Percentiles rank a stretch among this genome's conserved stretches.
Conservation (phyloP, 2,888 invertebrate species). For the Griposia aprilina region DNA sequence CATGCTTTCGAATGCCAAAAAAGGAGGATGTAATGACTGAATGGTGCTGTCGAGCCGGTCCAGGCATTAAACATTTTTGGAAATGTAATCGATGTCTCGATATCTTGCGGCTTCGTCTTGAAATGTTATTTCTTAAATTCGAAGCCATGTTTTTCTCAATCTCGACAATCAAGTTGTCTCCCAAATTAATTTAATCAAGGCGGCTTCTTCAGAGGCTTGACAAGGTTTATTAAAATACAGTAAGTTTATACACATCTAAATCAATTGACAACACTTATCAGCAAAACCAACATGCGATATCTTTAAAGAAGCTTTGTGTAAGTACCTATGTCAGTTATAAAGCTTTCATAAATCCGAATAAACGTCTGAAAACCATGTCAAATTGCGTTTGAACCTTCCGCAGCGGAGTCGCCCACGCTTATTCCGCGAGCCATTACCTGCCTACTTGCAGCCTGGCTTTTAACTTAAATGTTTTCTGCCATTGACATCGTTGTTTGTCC, state of each 20-base stretch:
- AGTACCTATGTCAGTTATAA: slow-evolving; percentile 49
- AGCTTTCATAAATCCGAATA: slow-evolving; percentile 70
- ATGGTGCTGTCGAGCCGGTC: slow-evolving; percentile 61
- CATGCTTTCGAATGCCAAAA: slow-evolving; percentile 76
- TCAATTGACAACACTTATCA: slow-evolving; percentile 58
- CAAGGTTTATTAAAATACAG: slow-evolving; percentile 50
- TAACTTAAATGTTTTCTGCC: slow-evolving; percentile 73
- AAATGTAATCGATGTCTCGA: slow-evolving; percentile 63
- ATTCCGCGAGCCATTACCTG: slow-evolving; percentile 77
- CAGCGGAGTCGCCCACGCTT: slow-evolving; percentile 78
- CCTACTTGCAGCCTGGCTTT: slow-evolving; percentile 72
- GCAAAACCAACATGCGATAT: slow-evolving; percentile 40
- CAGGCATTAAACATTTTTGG: slow-evolving; percentile 59
- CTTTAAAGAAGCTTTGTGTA: slow-evolving; percentile 47
- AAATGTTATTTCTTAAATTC: slow-evolving; percentile 50
- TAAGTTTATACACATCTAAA: slow-evolving; percentile 47
- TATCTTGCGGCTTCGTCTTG: slow-evolving; percentile 48
- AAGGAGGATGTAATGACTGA: slow-evolving; percentile 73
- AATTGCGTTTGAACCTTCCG: slow-evolving; percentile 76
- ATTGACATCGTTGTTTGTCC: slow-evolving; percentile 58
- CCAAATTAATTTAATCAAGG: slow-evolving; percentile 51
- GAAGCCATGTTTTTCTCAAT: slow-evolving; percentile 43
- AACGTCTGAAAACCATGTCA: slow-evolving; percentile 74
- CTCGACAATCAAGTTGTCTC: slow-evolving; percentile 29
- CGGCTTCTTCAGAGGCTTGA: slow-evolving; percentile 49